Base-by-base conservation (phyloP, 2,888 invertebrate species). In the Sarcophaga variegata region DNA sequence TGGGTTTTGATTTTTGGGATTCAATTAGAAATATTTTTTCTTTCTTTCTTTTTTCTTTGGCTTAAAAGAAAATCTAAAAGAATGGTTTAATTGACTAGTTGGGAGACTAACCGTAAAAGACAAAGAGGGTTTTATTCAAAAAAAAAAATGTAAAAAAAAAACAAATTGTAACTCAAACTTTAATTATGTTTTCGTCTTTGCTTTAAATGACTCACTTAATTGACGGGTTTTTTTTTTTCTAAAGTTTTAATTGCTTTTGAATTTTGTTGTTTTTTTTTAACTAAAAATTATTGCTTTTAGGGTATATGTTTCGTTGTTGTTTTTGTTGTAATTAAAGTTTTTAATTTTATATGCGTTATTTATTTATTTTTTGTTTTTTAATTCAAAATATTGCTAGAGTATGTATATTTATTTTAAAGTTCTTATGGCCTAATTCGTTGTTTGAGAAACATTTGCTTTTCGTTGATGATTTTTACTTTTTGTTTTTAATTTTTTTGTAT, bases 391-490 rank as follows among this genome's bases (percentile, higher is more conserved):
- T 79, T 87, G 64, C 66, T 85, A 37, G 37, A 37, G 37, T 66
- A 77, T 71, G 22, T 81, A 67, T 77, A 84, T 84, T 83, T 88
- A 72, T 86, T 86, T 80, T 37, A 85, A 77, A 27, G 71, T 17
- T 72, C 93, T 93, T 93, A 93, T 80, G 90, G 90, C 88, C 92
- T 93, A 93, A 92, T 94, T 94, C 93, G 93, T 94, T 94, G 93
- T 94, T 90, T 93, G 91, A 92, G 93, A 94, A 94, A 94, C 93
- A 92, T 76, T 93, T 94, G 94, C 93, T 93, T 93, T 89, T 90
- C 90, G 90, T 90, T 90, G 90, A 89, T 89, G 90, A 89, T 88
- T 3, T 49, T 49, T 14, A 1, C 0, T 49, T 49, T 3, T 49
- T 49, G 8, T 37, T 37, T 37, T 37, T 37, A 0, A 1, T 8